Percentiles rank a stretch among this genome's conserved stretches.
These are phyloP conservation scores for Pseudochirops cupreus DNA, from an alignment of 2,797 vertebrate genomes.

Conservation along the genomic window DNA sequence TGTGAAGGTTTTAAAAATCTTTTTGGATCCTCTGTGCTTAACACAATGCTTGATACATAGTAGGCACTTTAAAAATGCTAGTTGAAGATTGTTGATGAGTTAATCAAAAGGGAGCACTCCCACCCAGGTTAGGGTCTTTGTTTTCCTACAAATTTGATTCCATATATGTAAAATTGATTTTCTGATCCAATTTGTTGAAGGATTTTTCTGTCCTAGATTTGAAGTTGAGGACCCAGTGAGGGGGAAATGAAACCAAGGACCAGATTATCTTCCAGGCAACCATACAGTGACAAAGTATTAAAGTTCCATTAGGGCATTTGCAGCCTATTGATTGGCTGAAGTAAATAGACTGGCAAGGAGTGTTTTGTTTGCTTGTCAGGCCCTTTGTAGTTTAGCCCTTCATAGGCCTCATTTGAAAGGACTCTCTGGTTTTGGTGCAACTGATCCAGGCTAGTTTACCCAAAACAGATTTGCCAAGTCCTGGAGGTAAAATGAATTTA, in stretches of 20 bases:
- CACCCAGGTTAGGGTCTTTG: neutral
- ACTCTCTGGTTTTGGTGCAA: neutral
- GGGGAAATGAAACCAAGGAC: constrained; percentile 61
- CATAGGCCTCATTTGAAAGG: neutral
- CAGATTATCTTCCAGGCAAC: constrained; percentile 71
- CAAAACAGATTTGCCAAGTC: neutral
- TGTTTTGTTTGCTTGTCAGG: constrained; percentile 65
- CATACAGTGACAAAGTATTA: constrained; percentile 54
- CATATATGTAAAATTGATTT: constrained; percentile 32
- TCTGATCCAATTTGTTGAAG: constrained; percentile 32
- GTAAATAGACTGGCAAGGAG: constrained; percentile 55
- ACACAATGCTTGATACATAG: neutral
- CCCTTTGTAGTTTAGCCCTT: neutral
- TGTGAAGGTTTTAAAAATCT: too few relatives aligned
- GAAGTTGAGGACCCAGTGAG: constrained; percentile 21
- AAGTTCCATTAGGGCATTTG: constrained; percentile 47
- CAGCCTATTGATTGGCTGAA: constrained; percentile 60
- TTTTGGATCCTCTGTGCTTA: neutral
- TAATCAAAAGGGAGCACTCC: neutral
- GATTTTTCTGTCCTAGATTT: constrained; percentile 42
- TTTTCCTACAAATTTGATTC: constrained; percentile 6
- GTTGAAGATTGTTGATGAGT: neutral
- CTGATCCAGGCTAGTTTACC: neutral
- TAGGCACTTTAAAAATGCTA: neutral
- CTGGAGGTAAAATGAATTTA: neutral